A percentile compares a stretch with the other conserved stretches of the same genome.
phyloP scores from a whole-genome alignment of 2,888 invertebrate species.

The Luperina testacea region DNA sequence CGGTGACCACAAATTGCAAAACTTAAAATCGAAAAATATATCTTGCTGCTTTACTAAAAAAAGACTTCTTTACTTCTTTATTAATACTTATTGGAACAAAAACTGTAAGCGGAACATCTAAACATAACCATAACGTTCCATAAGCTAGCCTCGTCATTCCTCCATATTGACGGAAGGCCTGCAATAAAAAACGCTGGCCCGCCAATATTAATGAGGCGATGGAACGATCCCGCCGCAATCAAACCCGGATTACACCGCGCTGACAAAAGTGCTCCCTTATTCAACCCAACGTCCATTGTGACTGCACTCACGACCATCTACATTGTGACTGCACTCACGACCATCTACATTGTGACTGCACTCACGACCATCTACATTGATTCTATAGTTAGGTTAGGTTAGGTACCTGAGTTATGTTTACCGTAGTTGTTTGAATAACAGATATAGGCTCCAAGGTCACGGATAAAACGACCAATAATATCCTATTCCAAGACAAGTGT shows the following conservation, averaged over 20 bases:
- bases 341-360: too few species aligned
- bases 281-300: slow-evolving; percentile 50
- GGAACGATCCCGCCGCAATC: slow-evolving; percentile 71
- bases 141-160: slow-evolving; percentile 14
- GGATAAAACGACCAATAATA: background rate
- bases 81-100: background rate
- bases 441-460: background rate
- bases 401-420: background rate
- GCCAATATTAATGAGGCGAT: slow-evolving; percentile 71
- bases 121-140: slow-evolving; percentile 5
- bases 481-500: slow-evolving; percentile 1
- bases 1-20: slow-evolving; percentile 9
- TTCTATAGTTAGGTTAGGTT: background rate
- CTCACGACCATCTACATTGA: background rate
- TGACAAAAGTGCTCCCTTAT: slow-evolving; percentile 67
- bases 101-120: background rate
- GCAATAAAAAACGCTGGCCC: slow-evolving; percentile 59
- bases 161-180: slow-evolving; percentile 35
- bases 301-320: slow-evolving; percentile 10
- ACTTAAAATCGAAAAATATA: background rate
- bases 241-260: slow-evolving; percentile 73
- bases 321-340: slow-evolving; percentile 50
- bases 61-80: too few species aligned
- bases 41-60: background rate
- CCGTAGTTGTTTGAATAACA: background rate